Conservation (phyloP, 2,888 invertebrate species). For the Scaptomyza cyrtandrae region DNA sequence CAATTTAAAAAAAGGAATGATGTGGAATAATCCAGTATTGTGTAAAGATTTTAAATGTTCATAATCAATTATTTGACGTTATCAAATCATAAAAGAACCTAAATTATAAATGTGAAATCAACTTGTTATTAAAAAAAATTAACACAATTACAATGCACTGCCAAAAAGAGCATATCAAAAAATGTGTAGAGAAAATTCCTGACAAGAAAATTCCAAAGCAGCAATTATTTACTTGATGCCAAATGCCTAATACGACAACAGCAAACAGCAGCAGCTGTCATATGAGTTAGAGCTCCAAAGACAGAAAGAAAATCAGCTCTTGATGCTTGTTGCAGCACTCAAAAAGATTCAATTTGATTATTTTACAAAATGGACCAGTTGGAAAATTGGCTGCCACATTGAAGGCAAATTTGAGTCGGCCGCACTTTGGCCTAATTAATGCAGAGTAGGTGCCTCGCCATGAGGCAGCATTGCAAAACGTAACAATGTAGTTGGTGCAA, state of each 20-base stretch:
- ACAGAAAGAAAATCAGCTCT: constrained; percentile 1
- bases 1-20: no score
- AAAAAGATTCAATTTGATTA: constrained; percentile 72
- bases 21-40: no score
- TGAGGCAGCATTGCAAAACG: constrained; percentile 24
- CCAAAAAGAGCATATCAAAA: neutral
- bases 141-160: no score
- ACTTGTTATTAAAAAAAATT: no score
- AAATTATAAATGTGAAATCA: no score
- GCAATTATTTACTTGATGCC: constrained; percentile 82
- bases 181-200: constrained; percentile 50
- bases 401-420: constrained; percentile 17
- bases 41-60: no score
- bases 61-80: no score
- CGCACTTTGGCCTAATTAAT: constrained; percentile 57
- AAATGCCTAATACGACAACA: constrained; percentile 72
- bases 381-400: constrained; percentile 14
- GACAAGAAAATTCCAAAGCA: constrained; percentile 83
- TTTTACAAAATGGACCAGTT: constrained; percentile 52
- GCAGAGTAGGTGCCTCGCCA: constrained; percentile 36
- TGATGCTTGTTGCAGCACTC: constrained; percentile 15
- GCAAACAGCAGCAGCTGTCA: constrained; percentile 43
- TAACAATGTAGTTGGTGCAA: constrained; percentile 38
- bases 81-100: no score
- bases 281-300: constrained; percentile 44